Evolutionary conservation across 2,888 invertebrate genomes (phyloP), one percentile per base, ranked within the genome.

Genomic region (Heliconius sara): DNA sequence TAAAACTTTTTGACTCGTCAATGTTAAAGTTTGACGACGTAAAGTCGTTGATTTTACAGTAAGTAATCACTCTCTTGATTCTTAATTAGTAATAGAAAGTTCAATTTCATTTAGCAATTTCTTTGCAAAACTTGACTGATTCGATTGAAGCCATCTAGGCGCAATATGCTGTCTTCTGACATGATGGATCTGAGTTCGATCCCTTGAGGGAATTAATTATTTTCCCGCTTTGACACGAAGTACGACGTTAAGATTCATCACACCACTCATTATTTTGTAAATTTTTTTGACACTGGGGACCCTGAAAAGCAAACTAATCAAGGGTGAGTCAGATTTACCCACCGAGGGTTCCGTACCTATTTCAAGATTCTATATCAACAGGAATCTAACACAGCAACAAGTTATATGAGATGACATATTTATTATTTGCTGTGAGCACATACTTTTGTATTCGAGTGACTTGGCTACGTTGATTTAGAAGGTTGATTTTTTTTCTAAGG

Each of bases 81-180:
- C 43, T 60, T 60, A 73, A 60, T 73, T 73, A 73, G 34, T 60
- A 73, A 60, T 30, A 34, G 57, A 73, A 57, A 34, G 57, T 73
- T 60, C 16, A 39, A 22, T 73, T 73, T 73, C 34, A 73, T n/a
- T 34, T 73, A 22, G 6, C 30, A 57, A 73, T 34, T n/a, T 73
- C 22, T 30, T 72, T 57, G 57, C 22, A 57, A 72, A 72, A 52
- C n/a, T 19, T 27, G 16, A 65, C 65, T 65, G 16, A 65, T 13
- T 12, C 7, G 22, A 34, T 66, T 66, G 9, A 66, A 30, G 19
- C 19, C 30, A 30, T 66, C 19, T 3, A 27, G 16, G 22, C 30
- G 19, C 16, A 66, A 16, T 66, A 2, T 30, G 66, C 5, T 5
- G 1, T 13, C 27, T 65, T 6, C 27, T 65, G 25, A 27, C 47